Conservation (phyloP, 2,113 vertebrate species). For the Calidris pugnax region DNA sequence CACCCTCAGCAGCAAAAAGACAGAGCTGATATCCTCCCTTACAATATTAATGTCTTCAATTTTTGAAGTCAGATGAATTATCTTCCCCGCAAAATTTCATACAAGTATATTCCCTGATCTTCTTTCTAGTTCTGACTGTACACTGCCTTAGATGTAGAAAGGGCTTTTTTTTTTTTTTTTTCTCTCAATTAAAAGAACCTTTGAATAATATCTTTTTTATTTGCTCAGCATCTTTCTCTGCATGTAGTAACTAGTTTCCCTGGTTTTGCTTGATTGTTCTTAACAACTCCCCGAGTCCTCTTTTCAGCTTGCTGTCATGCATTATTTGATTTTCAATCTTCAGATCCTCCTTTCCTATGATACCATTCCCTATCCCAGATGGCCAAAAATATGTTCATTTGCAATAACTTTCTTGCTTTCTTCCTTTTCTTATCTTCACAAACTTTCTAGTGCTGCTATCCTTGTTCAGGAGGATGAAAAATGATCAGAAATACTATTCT, state of each 20-base stretch:
- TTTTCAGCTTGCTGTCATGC: background rate
- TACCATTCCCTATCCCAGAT: background rate
- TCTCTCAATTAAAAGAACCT: background rate
- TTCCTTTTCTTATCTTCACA: background rate
- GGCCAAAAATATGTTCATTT: constrained; percentile 12
- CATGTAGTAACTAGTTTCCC: background rate
- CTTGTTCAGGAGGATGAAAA: background rate
- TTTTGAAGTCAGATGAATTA: background rate
- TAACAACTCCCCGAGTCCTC: background rate
- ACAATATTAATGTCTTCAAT: background rate
- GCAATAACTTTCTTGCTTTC: background rate
- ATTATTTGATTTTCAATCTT: constrained; percentile 2
- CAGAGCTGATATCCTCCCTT: background rate
- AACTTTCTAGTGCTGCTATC: background rate
- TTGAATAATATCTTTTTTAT: background rate
- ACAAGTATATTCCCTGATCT: background rate
- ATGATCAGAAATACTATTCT: background rate
- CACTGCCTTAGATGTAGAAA: background rate
- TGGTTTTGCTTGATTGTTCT: background rate
- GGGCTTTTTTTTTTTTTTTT: background rate
- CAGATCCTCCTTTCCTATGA: background rate
- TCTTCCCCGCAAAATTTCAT: background rate
- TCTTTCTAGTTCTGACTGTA: background rate
- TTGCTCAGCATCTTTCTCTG: background rate
- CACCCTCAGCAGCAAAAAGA: background rate